Conservation (phyloP, 2,797 vertebrate species). For the Characodon lateralis region DNA sequence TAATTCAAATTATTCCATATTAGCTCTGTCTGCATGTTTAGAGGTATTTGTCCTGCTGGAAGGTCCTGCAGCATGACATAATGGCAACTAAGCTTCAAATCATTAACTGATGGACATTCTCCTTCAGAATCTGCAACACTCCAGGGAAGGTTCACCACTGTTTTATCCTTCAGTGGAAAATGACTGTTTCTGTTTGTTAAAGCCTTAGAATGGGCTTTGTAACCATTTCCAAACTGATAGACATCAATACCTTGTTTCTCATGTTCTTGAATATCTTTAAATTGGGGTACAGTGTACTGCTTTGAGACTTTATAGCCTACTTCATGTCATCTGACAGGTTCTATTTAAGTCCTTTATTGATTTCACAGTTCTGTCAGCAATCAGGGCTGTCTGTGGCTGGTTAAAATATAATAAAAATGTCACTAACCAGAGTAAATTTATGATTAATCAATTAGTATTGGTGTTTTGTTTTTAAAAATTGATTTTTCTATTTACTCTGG, state of each 20-base stretch:
- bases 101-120: no score
- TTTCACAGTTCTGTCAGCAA: neutral
- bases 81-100: no score
- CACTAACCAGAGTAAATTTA: neutral
- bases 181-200: neutral
- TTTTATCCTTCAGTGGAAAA: neutral
- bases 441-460: neutral
- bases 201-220: neutral
- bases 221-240: neutral
- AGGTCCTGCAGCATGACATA: neutral
- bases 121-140: neutral
- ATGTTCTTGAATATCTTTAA: neutral
- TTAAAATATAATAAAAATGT: neutral
- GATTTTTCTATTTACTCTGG: neutral
- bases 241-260: neutral
- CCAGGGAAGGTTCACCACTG: neutral
- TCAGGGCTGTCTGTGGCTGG: neutral
- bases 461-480: neutral
- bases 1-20: neutral
- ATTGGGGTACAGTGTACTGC: neutral
- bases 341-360: neutral
- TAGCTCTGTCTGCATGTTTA: neutral
- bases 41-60: neutral
- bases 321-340: neutral
- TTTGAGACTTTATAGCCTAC: neutral